These are phyloP conservation scores for Drosophila planitibia DNA, from an alignment of 2,888 invertebrate genomes.

Conservation along the genomic window DNA sequence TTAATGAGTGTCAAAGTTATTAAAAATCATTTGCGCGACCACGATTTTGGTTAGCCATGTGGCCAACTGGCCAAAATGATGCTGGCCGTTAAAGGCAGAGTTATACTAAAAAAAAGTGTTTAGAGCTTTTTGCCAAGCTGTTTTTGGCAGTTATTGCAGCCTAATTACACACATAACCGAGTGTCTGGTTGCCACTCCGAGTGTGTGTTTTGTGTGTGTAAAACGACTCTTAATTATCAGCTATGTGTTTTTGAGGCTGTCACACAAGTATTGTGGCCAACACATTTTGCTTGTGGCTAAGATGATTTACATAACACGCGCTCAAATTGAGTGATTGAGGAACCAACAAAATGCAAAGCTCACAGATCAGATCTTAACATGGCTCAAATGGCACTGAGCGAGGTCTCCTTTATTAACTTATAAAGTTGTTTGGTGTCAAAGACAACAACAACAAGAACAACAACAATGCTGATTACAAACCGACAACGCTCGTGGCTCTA, in stretches of 20 bases:
- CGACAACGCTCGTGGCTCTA: conserved; percentile 33
- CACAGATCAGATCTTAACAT: conserved; percentile 24
- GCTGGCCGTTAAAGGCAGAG: conserved; percentile 42
- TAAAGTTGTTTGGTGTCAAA: conserved; percentile 67
- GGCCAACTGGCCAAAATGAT: conserved; percentile 7
- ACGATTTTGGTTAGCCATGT: conserved; percentile 53
- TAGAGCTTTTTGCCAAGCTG: conserved; percentile 57
- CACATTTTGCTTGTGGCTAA: conserved; percentile 19
- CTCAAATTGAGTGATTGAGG: conserved; percentile 64
- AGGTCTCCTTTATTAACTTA: conserved; percentile 46
- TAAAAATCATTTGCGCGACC: conserved; percentile 78
- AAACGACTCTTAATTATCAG: conserved; percentile 57
- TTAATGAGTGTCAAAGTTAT: conserved; percentile 81
- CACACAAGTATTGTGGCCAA: conserved; percentile 18
- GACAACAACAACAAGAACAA: conserved; percentile 56
- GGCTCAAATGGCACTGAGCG: conserved; percentile 42
- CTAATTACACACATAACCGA: conserved; percentile 61
- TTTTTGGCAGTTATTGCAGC: conserved; percentile 72
- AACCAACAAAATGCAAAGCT: conserved; percentile 32
- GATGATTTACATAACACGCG: conserved; percentile 58
- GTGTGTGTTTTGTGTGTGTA: conserved; percentile 12
- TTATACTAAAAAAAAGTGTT: conserved; percentile 54
- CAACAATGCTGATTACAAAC: conserved; percentile 40
- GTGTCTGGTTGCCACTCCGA: conserved; percentile 3
- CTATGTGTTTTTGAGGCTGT: conserved; percentile 29